Base-by-base conservation (phyloP, 2,113 vertebrate species). In the cattle (Bos taurus) region DNA sequence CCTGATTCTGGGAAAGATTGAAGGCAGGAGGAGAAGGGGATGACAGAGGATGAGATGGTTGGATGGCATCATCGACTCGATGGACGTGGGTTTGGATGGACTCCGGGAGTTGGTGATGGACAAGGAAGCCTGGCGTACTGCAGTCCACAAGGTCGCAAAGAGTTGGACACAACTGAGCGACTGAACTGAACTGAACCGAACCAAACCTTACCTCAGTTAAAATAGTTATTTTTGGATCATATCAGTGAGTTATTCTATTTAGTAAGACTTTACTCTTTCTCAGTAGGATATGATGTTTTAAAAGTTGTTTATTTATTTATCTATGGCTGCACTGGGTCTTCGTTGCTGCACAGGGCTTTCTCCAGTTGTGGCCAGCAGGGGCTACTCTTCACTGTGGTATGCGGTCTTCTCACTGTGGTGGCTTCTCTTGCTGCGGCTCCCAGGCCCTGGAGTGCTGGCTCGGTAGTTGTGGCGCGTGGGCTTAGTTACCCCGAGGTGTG, bases 71-170 rank as follows among this genome's bases (percentile, higher is more conserved):
- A 71, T 2, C 0, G 10, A 71, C 19, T 71, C 8, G 5, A 23
- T 71, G n/a, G 19, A 71, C 2, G 12, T 71, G 67, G 21, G n/a
- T 71, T 40, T 71, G n/a, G 19, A 5, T 71, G 10, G 1, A 71
- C n/a, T 36, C n/a, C 5, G 4, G 67, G 67, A 71, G 67, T 71
- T 71, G 67, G n/a, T 71, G 1, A 40, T 71, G n/a, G n/a, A 71
- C 67, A 71, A 9, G 67, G n/a, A 40, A n/a, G n/a, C n/a, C 19
- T 71, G 67, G 19, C 0, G 64, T 71, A 9, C 64, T 71, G 64
- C 9, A 2, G 4, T 21, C 16, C 64, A 12, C 11, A 4, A 19
- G n/a, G 64, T 36, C 0, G 2, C 67, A 40, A 71, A 40, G n/a
- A 71, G n/a, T 23, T 1, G 19, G 67, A 71, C n/a, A 71, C 9